phyloP scores from a whole-genome alignment of 2,797 vertebrate species.

The Odontamblyopus lacepedii region DNA sequence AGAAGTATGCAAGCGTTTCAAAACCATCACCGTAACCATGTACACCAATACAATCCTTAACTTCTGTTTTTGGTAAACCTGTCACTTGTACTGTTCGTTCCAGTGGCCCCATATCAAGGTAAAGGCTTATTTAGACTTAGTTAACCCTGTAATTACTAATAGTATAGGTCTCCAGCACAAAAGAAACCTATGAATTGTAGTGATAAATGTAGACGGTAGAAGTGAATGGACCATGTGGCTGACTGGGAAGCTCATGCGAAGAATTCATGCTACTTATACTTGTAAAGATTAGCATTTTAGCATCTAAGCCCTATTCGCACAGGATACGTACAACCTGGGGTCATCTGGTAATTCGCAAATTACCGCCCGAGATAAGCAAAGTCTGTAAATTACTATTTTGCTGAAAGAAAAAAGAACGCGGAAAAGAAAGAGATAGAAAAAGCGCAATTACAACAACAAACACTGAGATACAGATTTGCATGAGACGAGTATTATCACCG shows the following conservation, averaged over 20 bases:
- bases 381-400: too few relatives aligned
- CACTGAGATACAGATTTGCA: too few relatives aligned
- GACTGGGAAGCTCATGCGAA: background rate
- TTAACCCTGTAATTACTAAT: conserved; percentile 28
- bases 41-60: background rate
- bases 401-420: too few relatives aligned
- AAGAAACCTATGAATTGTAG: background rate
- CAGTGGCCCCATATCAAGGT: conserved; percentile 79
- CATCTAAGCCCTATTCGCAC: background rate
- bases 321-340: too few relatives aligned
- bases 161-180: conserved; percentile 22
- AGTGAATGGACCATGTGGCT: background rate
- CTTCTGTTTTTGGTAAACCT: conserved; percentile 19
- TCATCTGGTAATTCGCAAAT: too few relatives aligned
- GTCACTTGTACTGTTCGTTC: conserved; percentile 56
- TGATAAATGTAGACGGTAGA: conserved; percentile 4
- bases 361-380: too few relatives aligned
- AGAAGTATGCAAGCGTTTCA: background rate
- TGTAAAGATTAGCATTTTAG: background rate
- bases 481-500: too few relatives aligned
- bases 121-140: conserved; percentile 47
- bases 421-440: too few relatives aligned
- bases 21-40: too few relatives aligned
- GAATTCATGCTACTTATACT: background rate
- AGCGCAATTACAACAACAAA: too few relatives aligned